A percentile compares a stretch with the other conserved stretches of the same genome.
Evolutionary conservation across 2,888 invertebrate genomes (phyloP).

Genomic region (Galerucella calmariensis): DNA sequence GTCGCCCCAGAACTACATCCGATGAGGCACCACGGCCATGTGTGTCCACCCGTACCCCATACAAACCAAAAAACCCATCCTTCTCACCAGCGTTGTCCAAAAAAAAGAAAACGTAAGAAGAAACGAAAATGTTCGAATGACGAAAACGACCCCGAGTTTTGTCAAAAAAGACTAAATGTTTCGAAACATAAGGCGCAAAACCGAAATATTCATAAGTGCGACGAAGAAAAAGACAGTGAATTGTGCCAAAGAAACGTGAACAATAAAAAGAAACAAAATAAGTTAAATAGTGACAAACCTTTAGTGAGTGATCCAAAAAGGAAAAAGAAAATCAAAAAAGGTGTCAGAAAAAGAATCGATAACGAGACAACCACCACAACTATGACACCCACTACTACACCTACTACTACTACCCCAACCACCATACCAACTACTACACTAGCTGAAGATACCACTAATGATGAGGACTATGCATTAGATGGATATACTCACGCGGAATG

Average conservation of each 20-base stretch:
- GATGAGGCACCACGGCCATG: constrained; percentile 62
- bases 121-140: constrained; percentile 61
- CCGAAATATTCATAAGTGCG: constrained; percentile 59
- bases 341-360: constrained; percentile 64
- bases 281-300: constrained; percentile 53
- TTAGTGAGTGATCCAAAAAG: constrained; percentile 57
- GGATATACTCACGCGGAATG: constrained; percentile 62
- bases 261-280: constrained; percentile 56
- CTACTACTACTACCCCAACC: constrained; percentile 64
- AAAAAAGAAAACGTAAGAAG: constrained; percentile 66
- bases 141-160: constrained; percentile 52
- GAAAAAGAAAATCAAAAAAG: constrained; percentile 66
- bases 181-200: constrained; percentile 64
- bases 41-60: constrained; percentile 53
- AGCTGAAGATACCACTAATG: constrained; percentile 65
- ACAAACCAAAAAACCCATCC: constrained; percentile 53
- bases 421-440: constrained; percentile 68
- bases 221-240: constrained; percentile 55
- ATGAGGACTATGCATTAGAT: constrained; percentile 63
- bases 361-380: constrained; percentile 61
- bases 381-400: constrained; percentile 63
- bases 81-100: constrained; percentile 66
- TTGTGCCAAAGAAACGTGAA: constrained; percentile 65
- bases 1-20: constrained; percentile 68
- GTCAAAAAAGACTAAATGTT: constrained; percentile 55